Evolutionary conservation across 2,888 invertebrate species (phyloP).

Genomic region (Tipula confusa): DNA sequence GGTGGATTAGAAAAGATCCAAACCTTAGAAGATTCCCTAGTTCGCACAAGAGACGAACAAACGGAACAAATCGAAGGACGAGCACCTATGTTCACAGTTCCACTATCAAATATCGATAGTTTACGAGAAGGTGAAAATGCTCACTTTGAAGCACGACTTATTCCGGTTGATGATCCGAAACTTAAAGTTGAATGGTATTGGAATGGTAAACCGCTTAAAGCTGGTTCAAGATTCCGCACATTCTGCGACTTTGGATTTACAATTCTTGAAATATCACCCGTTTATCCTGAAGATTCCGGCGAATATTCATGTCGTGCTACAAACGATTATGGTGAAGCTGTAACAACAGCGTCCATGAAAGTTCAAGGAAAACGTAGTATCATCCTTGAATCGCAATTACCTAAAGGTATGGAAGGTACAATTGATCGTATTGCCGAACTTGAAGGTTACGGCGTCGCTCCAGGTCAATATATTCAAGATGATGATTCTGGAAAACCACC

Average conservation of each 20-base stretch:
- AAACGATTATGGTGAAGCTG: constrained; percentile 87
- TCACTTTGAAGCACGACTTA: constrained; percentile 85
- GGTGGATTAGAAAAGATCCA: constrained; percentile 91
- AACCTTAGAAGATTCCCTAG: constrained; percentile 83
- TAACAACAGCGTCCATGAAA: constrained; percentile 83
- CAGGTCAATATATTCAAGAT: constrained; percentile 64
- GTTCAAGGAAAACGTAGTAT: constrained; percentile 89
- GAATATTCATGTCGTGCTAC: constrained; percentile 84
- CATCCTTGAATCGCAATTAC: constrained; percentile 84
- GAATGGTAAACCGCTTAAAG: constrained; percentile 83
- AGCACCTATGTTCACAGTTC: constrained; percentile 87
- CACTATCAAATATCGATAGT: constrained; percentile 79
- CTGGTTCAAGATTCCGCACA: constrained; percentile 90
- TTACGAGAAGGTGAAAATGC: constrained; percentile 87
- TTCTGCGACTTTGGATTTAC: constrained; percentile 98
- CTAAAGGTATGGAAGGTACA: constrained; percentile 89
- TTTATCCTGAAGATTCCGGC: constrained; percentile 94
- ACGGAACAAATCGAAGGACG: constrained; percentile 72
- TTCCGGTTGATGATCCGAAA: constrained; percentile 86
- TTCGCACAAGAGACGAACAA: constrained; percentile 69
- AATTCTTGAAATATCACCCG: constrained; percentile 93
- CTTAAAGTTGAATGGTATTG: constrained; percentile 92
- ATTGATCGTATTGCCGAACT: constrained; percentile 89
- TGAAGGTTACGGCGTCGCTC: constrained; percentile 75
- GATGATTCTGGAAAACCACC: constrained; percentile 84